Conservation (phyloP, 2,113 vertebrate species). For the Archocentrus centrarchus region DNA sequence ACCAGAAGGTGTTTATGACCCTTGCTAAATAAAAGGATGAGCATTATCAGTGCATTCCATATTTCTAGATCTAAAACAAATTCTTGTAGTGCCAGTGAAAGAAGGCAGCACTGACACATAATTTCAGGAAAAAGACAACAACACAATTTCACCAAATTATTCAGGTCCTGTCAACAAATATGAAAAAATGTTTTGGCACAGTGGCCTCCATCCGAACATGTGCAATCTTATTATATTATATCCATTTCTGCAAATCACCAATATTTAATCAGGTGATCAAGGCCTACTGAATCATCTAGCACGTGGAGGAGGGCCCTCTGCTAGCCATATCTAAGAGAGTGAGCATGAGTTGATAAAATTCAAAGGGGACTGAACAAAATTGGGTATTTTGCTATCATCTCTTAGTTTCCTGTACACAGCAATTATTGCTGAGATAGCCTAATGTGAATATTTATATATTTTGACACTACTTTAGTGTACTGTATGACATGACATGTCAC, state of each 20-base stretch:
- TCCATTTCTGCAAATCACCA: no score
- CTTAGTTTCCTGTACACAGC: not conserved
- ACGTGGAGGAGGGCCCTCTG: no score
- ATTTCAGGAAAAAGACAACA: not conserved
- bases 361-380: no score
- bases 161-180: not conserved
- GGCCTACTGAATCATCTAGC: no score
- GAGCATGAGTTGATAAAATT: no score
- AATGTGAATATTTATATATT: not conserved
- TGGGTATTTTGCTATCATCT: not conserved
- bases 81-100: not conserved
- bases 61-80: not conserved
- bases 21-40: not conserved
- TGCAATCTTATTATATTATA: not conserved
- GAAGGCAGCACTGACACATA: not conserved
- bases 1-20: not conserved
- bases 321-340: no score
- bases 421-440: not conserved
- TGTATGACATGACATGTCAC: not conserved
- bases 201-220: not conserved
- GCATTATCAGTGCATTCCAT: not conserved
- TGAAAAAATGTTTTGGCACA: not conserved
- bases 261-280: no score
- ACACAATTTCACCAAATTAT: not conserved
- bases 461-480: not conserved